Evolutionary conservation across 2,797 vertebrate species (phyloP).

Genomic region (Melanotaenia trifasciata): DNA sequence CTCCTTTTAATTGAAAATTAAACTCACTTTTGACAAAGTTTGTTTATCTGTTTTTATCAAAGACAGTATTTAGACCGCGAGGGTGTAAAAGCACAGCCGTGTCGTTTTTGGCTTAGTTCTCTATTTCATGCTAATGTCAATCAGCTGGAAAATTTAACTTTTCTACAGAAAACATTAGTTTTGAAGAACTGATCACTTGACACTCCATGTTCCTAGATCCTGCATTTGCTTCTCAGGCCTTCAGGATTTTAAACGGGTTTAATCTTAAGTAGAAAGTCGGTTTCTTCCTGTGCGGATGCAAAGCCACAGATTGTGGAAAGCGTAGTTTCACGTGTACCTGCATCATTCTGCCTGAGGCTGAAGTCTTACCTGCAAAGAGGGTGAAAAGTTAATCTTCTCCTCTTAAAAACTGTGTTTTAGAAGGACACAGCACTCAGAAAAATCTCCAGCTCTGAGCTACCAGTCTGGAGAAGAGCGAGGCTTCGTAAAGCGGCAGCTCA

Average conservation of each 20-base stretch:
- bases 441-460: conserved; percentile 44
- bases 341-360: conserved; percentile 6
- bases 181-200: conserved; percentile 18
- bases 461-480: conserved; percentile 53
- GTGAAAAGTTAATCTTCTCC: conserved; percentile 38
- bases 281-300: not conserved
- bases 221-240: not conserved
- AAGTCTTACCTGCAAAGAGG: conserved; percentile 34
- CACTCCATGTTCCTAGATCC: not conserved
- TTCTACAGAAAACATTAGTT: not conserved
- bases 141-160: conserved; percentile 7
- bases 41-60: conserved; percentile 25
- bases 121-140: not conserved
- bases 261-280: not conserved
- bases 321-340: not conserved
- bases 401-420: conserved; percentile 45
- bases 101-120: not conserved
- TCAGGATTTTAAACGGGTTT: not conserved
- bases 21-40: conserved; percentile 37
- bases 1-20: conserved; percentile 53
- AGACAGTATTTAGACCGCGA: conserved; percentile 26
- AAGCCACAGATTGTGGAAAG: not conserved
- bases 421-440: conserved; percentile 34
- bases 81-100: not conserved
- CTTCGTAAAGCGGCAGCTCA: conserved; percentile 51